Evolutionary conservation across 2,888 invertebrate species (phyloP).

Genomic region (Mythimna vitellina): DNA sequence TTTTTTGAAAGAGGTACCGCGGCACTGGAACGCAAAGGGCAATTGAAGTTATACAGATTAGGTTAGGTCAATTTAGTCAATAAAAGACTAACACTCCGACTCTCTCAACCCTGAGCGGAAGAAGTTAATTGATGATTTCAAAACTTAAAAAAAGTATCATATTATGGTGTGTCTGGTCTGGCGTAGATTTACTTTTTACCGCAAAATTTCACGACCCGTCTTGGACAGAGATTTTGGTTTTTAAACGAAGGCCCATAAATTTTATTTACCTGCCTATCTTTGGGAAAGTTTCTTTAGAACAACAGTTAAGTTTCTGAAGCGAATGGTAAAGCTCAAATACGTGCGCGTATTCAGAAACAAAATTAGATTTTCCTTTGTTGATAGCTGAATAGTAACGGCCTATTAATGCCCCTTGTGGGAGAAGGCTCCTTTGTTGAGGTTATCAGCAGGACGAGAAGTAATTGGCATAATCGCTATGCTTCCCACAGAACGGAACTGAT

Average conservation of each 20-base stretch:
- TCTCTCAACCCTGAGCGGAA: too few relatives aligned
- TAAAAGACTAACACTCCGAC: too few relatives aligned
- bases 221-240: background rate
- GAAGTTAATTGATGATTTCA: too few relatives aligned
- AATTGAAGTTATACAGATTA: too few relatives aligned
- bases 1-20: too few relatives aligned
- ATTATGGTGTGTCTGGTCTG: background rate
- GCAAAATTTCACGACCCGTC: background rate
- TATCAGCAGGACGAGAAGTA: constrained; percentile 59
- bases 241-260: constrained; percentile 23
- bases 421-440: constrained; percentile 55
- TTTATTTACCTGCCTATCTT: constrained; percentile 33
- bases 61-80: too few relatives aligned
- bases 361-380: constrained; percentile 59
- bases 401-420: constrained; percentile 53
- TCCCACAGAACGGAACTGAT: constrained; percentile 37
- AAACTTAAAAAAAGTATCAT: too few relatives aligned
- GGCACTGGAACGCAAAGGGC: too few relatives aligned
- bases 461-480: constrained; percentile 50
- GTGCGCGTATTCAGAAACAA: constrained; percentile 53
- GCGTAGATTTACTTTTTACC: background rate
- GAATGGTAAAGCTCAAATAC: constrained; percentile 46
- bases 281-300: constrained; percentile 35
- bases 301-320: constrained; percentile 40
- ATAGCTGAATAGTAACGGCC: constrained; percentile 60